Evolutionary conservation across 1,140 invertebrate genomes (phyloP).

Genomic region (Drosophila arizonae): DNA sequence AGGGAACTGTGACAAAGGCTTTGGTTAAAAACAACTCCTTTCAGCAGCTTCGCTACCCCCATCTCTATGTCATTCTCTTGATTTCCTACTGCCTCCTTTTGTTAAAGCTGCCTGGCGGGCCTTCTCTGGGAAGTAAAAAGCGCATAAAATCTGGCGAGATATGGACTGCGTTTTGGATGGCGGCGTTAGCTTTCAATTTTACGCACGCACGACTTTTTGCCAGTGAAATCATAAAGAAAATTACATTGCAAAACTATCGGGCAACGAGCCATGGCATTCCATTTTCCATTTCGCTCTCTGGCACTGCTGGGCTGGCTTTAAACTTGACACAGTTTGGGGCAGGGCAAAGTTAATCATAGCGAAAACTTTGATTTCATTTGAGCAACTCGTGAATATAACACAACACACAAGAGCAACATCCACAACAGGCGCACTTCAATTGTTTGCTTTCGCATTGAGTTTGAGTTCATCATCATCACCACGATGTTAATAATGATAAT

Average conservation of each 20-base stretch:
- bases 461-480: constrained; percentile 12
- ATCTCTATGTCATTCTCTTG: background rate
- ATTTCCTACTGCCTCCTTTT: constrained; percentile 1
- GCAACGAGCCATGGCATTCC: constrained; percentile 59
- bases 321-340: constrained; percentile 62
- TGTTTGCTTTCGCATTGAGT: constrained; percentile 51
- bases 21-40: constrained; percentile 36
- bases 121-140: constrained; percentile 9
- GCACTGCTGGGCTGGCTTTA: constrained; percentile 39
- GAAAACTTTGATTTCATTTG: constrained; percentile 67
- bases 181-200: constrained; percentile 62
- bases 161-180: constrained; percentile 19
- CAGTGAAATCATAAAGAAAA: constrained; percentile 70
- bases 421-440: constrained; percentile 53
- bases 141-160: constrained; percentile 47
- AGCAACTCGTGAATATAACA: constrained; percentile 44
- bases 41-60: constrained; percentile 23
- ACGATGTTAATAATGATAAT: constrained; percentile 3
- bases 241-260: constrained; percentile 60
- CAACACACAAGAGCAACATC: constrained; percentile 53
- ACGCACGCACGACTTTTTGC: constrained; percentile 69
- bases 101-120: constrained; percentile 54
- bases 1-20: constrained; percentile 51
- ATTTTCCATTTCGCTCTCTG: constrained; percentile 16
- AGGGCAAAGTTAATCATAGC: constrained; percentile 60